Base-by-base conservation (phyloP, 2,113 vertebrate genomes). In the Pelmatolapia mariae region DNA sequence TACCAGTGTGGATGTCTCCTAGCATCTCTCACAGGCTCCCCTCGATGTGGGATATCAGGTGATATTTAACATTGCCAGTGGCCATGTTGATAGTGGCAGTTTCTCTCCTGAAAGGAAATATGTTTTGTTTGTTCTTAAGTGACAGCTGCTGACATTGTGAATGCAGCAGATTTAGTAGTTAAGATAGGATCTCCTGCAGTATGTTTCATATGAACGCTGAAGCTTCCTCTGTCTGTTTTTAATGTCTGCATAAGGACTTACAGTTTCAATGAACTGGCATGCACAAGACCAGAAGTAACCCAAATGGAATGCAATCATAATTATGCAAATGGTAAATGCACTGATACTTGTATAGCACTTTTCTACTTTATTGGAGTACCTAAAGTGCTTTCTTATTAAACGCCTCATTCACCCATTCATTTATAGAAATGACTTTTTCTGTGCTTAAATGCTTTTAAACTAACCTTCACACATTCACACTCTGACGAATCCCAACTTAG, bases 1-100 rank as follows among this genome's bases (percentile, higher is more conserved):
- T 76, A 89, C 89, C 91, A 83, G 85, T 29, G 86, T 89, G 92
- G 89, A 88, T 79, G 86, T 91, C 89, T 86, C 90, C 87, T 86
- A 89, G 89, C 90, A 81, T 93, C 78, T 86, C 90, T 88, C 87
- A 71, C 47, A 68, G 82, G 89, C 81, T 91, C 86, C 45, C 53
- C 84, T 89, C 89, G 3, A 80, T 54, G 22, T 86, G 87, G 85
- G 78, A 88, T 82, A 90, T 92, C 84, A 86, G 85, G 79, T 85
- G 78, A 87, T 86, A 86, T 91, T 87, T 80, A 89, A 82, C 87
- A 88, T 53, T 81, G 87, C 79, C 57, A 80, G 31, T 40, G 73
- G 78, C 47, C 5, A 6, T 86, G 80, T 86, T 73, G 15, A 63
- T 78, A 29, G 40, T 66, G 36, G 24, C 43, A 47, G 59, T 73